Percentiles rank a stretch among this genome's conserved stretches.
phyloP scores from a whole-genome alignment of 2,113 vertebrate genomes.

The Vimba vimba region DNA sequence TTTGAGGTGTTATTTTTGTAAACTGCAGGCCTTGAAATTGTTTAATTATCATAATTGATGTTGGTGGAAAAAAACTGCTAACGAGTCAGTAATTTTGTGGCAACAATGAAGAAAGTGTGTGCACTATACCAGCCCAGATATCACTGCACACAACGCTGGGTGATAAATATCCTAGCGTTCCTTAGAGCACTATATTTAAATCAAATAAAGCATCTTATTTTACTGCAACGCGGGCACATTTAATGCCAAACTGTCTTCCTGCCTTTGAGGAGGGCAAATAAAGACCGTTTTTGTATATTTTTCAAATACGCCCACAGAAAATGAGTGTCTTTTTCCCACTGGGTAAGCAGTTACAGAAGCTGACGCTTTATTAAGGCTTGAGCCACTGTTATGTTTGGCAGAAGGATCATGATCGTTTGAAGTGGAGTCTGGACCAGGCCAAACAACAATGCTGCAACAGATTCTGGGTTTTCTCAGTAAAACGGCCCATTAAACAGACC shows the following conservation, averaged over 20 bases:
- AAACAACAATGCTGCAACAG: constrained; percentile 68
- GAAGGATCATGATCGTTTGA: constrained; percentile 61
- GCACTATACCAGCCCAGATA: constrained; percentile 38
- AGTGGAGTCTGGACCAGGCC: constrained; percentile 67
- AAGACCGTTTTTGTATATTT: constrained; percentile 55
- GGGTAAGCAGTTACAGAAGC: constrained; percentile 56
- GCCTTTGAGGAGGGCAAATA: constrained; percentile 56
- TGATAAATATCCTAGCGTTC: constrained; percentile 26
- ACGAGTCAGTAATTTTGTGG: not conserved
- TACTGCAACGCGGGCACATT: constrained; percentile 40
- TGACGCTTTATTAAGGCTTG: constrained; percentile 55
- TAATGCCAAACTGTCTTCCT: constrained; percentile 42
- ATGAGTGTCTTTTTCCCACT: constrained; percentile 53
- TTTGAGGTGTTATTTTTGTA: too few relatives aligned
- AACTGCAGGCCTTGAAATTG: too few relatives aligned
- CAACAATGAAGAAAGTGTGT: not conserved
- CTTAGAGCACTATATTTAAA: constrained; percentile 54
- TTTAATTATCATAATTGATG: too few relatives aligned
- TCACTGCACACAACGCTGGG: constrained; percentile 37
- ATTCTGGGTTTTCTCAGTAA: constrained; percentile 75
- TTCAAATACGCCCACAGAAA: constrained; percentile 56
- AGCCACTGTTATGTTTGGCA: constrained; percentile 56
- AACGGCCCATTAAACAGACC: constrained; percentile 38
- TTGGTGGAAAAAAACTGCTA: not conserved
- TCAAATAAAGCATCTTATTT: constrained; percentile 55